These are phyloP conservation scores for Pristis pectinata DNA, from an alignment of 2,797 vertebrate genomes.

Conservation along the genomic window DNA sequence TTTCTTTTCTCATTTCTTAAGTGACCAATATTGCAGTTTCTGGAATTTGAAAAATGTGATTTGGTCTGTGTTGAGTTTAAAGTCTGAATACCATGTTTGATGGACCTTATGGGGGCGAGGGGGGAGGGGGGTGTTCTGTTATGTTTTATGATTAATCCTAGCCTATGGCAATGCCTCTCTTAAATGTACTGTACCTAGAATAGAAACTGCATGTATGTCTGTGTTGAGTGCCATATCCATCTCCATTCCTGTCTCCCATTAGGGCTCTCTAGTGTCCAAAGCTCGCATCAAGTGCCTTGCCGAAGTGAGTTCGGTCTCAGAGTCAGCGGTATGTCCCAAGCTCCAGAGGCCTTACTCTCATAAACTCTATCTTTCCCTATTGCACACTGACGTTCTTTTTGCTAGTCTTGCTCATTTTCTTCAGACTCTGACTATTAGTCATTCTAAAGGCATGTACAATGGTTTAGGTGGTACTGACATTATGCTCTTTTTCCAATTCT, in stretches of 20 bases:
- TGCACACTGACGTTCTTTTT: background rate
- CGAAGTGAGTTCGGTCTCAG: constrained; percentile 68
- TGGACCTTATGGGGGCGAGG: background rate
- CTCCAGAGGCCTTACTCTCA: constrained; percentile 44
- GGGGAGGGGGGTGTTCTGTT: background rate
- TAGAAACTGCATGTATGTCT: constrained; percentile 45
- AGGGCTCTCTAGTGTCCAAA: constrained; percentile 74
- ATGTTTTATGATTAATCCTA: background rate
- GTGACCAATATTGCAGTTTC: background rate
- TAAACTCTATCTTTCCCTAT: background rate
- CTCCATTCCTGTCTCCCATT: constrained; percentile 73
- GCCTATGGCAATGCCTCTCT: constrained; percentile 35
- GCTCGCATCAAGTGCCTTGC: constrained; percentile 70
- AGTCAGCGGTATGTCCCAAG: constrained; percentile 74
- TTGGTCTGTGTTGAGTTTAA: constrained; percentile 23
- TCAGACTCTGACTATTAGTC: background rate
- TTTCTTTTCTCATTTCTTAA: background rate
- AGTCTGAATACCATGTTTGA: background rate
- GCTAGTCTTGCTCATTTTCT: constrained; percentile 42
- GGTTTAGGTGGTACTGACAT: background rate
- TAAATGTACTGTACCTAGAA: constrained; percentile 31
- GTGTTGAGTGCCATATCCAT: constrained; percentile 55
- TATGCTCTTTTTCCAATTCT: constrained; percentile 14
- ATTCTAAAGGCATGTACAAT: constrained; percentile 1
- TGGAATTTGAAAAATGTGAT: constrained; percentile 7